Evolutionary conservation across 1,140 invertebrate genomes (phyloP).

Genomic region (Oncopeltus fasciatus): DNA sequence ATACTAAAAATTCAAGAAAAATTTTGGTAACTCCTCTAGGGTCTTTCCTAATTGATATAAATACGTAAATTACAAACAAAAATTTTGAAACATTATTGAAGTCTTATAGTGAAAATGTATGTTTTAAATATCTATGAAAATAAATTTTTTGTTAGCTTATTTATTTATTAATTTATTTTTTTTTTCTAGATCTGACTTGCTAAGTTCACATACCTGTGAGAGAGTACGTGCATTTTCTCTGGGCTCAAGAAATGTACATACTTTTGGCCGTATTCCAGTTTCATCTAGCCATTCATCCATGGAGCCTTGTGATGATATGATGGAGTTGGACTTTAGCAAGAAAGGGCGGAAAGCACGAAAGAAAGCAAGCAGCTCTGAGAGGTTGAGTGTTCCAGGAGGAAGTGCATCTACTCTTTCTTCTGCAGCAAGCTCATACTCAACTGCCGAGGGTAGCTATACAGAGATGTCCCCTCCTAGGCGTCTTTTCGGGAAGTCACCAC

Average conservation of each 20-base stretch:
- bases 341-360: conserved; percentile 13
- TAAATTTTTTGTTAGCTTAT: too few species aligned
- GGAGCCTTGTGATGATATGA: conserved; percentile 56
- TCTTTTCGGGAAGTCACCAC: conserved; percentile 7
- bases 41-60: too few species aligned
- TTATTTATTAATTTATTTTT: too few species aligned
- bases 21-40: too few species aligned
- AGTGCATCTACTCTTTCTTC: conserved; percentile 15
- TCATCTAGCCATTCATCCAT: conserved; percentile 42
- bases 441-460: conserved; percentile 23
- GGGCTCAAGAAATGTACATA: conserved; percentile 35
- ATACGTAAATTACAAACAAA: too few species aligned
- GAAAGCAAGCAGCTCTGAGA: conserved; percentile 22
- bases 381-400: conserved; percentile 17
- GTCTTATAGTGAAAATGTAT: too few species aligned
- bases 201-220: conserved; percentile 26
- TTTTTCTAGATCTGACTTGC: conserved; percentile 31
- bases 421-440: conserved; percentile 23
- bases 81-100: too few species aligned
- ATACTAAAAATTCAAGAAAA: too few species aligned
- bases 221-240: conserved; percentile 53
- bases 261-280: not conserved
- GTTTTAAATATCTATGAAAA: too few species aligned
- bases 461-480: conserved; percentile 24
- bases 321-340: conserved; percentile 60